These are phyloP conservation scores for Papilio polyxenes DNA, from an alignment of 1,140 invertebrate genomes.

Conservation along the genomic window DNA sequence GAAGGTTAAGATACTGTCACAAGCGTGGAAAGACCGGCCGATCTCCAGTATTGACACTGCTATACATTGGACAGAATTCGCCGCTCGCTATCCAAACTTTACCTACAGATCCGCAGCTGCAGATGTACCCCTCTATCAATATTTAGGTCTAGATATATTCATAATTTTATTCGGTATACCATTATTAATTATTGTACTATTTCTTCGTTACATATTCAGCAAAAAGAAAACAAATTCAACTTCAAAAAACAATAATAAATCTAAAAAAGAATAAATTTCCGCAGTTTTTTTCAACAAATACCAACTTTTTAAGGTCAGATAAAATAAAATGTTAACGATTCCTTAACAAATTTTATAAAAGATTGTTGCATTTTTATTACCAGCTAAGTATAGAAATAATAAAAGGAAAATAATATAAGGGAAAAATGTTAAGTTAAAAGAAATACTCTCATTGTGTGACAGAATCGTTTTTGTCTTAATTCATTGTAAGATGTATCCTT, in stretches of 20 bases:
- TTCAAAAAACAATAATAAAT: conserved; percentile 31
- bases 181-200: conserved; percentile 9
- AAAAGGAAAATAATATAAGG: too few relatives aligned
- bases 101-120: conserved; percentile 63
- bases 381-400: too few relatives aligned
- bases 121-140: conserved; percentile 60
- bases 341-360: too few relatives aligned
- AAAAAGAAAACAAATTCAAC: conserved; percentile 19
- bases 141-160: conserved; percentile 55
- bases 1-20: conserved; percentile 78
- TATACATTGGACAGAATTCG: conserved; percentile 81
- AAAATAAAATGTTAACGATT: too few relatives aligned
- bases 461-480: too few relatives aligned
- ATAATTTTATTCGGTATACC: conserved; percentile 39
- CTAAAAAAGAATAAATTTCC: conserved; percentile 43
- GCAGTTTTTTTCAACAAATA: too few relatives aligned
- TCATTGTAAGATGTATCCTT: too few relatives aligned
- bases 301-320: too few relatives aligned
- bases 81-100: conserved; percentile 74
- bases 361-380: too few relatives aligned
- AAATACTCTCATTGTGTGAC: too few relatives aligned
- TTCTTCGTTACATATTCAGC: conserved; percentile 13
- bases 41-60: conserved; percentile 78
- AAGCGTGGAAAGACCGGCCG: conserved; percentile 80
- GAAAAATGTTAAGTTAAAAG: too few relatives aligned